Conservation (phyloP, 2,113 vertebrate species). For the Gavialis gangeticus region DNA sequence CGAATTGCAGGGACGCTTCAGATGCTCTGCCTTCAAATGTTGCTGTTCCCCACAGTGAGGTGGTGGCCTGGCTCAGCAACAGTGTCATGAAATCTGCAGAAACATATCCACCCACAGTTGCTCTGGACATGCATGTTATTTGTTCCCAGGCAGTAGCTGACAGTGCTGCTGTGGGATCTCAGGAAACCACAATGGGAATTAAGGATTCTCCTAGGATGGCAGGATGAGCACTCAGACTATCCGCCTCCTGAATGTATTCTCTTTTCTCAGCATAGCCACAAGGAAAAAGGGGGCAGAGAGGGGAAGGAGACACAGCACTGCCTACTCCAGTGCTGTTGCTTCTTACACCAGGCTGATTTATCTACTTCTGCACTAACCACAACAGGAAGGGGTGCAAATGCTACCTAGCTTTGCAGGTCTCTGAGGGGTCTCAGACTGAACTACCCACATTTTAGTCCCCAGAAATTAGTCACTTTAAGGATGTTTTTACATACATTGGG, state of each 20-base stretch:
- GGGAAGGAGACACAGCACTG: background rate
- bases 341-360: background rate
- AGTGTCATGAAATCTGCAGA: constrained; percentile 59
- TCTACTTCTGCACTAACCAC: background rate
- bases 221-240: background rate
- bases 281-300: background rate
- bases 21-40: constrained; percentile 28
- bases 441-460: no score
- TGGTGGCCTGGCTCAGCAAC: constrained; percentile 46
- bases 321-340: no score
- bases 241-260: background rate
- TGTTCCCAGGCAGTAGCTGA: constrained; percentile 45
- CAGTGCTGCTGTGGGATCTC: background rate
- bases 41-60: constrained; percentile 50
- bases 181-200: constrained; percentile 20
- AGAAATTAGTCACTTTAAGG: no score
- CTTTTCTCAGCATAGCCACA: background rate
- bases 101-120: constrained; percentile 67
- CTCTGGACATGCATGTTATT: background rate
- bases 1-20: background rate
- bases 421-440: no score
- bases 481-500: no score
- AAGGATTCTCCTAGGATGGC: background rate
- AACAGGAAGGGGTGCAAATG: no score
- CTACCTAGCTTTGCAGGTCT: no score